Evolutionary conservation across 2,888 invertebrate genomes (phyloP).

Genomic region (Willowsia nigromaculata): DNA sequence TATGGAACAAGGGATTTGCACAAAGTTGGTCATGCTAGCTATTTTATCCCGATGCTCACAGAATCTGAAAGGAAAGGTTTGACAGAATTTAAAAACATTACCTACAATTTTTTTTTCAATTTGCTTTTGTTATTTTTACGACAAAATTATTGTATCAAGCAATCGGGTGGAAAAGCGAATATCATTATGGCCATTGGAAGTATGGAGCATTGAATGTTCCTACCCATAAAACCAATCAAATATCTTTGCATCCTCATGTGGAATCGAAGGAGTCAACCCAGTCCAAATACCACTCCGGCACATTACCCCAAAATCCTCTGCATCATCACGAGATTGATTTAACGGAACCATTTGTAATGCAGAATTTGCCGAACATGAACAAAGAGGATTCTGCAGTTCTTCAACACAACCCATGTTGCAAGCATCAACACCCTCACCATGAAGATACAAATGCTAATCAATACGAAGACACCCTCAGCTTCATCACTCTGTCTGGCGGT

Average conservation of each 20-base stretch:
- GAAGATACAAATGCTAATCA: neutral
- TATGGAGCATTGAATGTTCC: conserved; percentile 58
- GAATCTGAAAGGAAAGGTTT: conserved; percentile 68
- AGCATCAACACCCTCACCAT: neutral
- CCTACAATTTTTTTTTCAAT: no score
- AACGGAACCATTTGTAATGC: neutral
- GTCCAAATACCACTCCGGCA: neutral
- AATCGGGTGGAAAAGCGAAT: conserved; percentile 73
- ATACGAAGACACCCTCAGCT: conserved; percentile 51
- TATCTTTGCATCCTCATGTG: conserved; percentile 55
- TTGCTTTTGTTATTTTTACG: no score
- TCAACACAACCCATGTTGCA: neutral
- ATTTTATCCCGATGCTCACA: conserved; percentile 74
- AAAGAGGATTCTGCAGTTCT: no score
- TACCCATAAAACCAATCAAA: conserved; percentile 33
- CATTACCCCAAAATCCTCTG: conserved; percentile 23
- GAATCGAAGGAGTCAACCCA: neutral
- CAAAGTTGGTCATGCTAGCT: conserved; percentile 75
- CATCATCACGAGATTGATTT: conserved; percentile 47
- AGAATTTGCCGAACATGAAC: no score
- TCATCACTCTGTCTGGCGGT: conserved; percentile 63
- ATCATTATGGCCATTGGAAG: conserved; percentile 74
- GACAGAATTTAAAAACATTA: no score
- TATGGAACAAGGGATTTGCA: conserved; percentile 73
- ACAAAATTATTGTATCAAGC: no score